phyloP scores from a whole-genome alignment of 2,797 vertebrate genomes.

The Hapalemur alaotrensis region DNA sequence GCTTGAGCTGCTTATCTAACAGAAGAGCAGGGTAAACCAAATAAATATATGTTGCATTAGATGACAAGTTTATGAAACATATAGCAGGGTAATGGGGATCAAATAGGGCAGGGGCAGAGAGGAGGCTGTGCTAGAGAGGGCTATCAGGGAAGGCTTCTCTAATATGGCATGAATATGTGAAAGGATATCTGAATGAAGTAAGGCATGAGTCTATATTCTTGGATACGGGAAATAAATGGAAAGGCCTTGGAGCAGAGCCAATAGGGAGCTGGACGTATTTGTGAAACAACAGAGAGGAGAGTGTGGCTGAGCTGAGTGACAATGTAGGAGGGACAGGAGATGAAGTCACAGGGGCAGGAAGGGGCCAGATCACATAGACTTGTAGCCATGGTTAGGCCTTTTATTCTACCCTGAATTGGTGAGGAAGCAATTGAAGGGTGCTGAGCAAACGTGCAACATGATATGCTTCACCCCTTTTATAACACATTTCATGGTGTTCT shows the following conservation, averaged over 20 bases:
- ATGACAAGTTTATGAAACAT: background rate
- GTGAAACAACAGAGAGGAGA: background rate
- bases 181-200: background rate
- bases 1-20: background rate
- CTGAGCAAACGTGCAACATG: background rate
- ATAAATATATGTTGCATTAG: background rate
- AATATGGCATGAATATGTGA: background rate
- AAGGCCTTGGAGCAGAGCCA: background rate
- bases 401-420: background rate
- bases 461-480: background rate
- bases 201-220: background rate
- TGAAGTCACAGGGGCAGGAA: background rate
- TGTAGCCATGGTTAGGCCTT: background rate
- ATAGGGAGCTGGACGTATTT: background rate
- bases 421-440: background rate
- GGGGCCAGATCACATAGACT: background rate
- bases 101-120: background rate
- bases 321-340: background rate
- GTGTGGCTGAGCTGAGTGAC: background rate
- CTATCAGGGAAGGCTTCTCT: background rate
- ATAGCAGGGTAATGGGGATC: background rate
- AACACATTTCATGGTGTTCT: fast-evolving
- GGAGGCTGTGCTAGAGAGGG: background rate
- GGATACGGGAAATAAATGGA: background rate
- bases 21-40: background rate